Conservation (phyloP, 2,797 vertebrate species). For the Toxotes lorentzi region DNA sequence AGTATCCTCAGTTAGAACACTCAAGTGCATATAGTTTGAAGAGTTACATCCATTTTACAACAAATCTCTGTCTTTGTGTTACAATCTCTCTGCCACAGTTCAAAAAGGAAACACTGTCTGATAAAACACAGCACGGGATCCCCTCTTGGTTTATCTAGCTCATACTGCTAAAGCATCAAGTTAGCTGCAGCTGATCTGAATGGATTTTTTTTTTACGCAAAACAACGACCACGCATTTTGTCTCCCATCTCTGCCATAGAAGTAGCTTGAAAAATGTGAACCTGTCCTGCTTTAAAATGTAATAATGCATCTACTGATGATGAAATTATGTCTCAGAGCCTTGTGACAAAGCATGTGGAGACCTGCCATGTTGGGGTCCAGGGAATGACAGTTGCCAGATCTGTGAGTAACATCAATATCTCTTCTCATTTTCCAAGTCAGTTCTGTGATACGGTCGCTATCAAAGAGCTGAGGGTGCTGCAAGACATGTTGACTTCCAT, state of each 20-base stretch:
- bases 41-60: too few relatives aligned
- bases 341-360: slow-evolving; percentile 87
- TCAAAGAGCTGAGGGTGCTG: neutral
- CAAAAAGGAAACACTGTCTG: neutral
- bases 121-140: neutral
- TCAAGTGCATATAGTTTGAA: too few relatives aligned
- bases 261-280: neutral
- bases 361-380: slow-evolving; percentile 90
- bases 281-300: neutral
- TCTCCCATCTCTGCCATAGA: too few relatives aligned
- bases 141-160: neutral
- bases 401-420: slow-evolving; percentile 82
- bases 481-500: slow-evolving; percentile 3
- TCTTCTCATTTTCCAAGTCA: neutral
- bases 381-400: slow-evolving; percentile 90
- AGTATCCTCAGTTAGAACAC: too few relatives aligned
- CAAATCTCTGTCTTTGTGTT: neutral
- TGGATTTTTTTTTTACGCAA: too few relatives aligned
- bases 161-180: neutral
- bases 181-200: neutral
- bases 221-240: too few relatives aligned
- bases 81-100: neutral
- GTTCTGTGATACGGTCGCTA: neutral
- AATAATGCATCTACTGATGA: slow-evolving; percentile 13
- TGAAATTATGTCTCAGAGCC: slow-evolving; percentile 75